Base-by-base conservation (phyloP, 2,888 invertebrate species). In the Parnassius orleans region DNA sequence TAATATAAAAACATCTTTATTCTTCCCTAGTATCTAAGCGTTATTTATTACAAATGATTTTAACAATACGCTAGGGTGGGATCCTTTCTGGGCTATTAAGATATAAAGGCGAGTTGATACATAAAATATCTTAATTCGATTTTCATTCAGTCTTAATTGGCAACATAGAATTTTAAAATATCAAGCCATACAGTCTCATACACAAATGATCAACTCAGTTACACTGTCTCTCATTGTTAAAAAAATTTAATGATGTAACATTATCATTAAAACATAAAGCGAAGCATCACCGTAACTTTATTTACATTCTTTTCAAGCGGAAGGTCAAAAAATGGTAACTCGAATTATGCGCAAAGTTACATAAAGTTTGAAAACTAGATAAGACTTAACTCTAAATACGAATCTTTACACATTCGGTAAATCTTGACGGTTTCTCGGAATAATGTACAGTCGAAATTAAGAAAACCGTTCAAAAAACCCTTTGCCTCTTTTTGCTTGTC, bases 401-500 rank as follows among this genome's bases (percentile, higher is more conserved):
- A 68, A 70, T 71, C 72, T 76, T 68, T 77, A 74, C 72, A 73
- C 73, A 74, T 76, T 74, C 72, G 82, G 83, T 83, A 70, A 77
- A 79, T 81, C 85, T 82, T 83, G 84, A 88, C 83, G 88, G 89
- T 83, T 77, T 79, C 84, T 84, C 76, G 72, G 79, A 73, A 79
- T 56, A 89, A 90, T 90, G 64, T 91, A 90, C 90, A 90, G 75
- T 74, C 71, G 53, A 65, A 70, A 75, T 75, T 71, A 83, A 82
- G 86, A 84, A 79, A 86, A 87, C 89, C 90, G 60, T 83, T 81
- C 86, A 89, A 88, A 90, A 82, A 72, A 80, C 78, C 81, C 79
- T 81, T 82, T 90, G 90, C 91, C 90, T 90, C 90, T 79, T 79
- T 82, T 81, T 83, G 90, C 90, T 91, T 90, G 89, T 90, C 90